phyloP scores from a whole-genome alignment of 2,888 invertebrate species.

The Cancer borealis region DNA sequence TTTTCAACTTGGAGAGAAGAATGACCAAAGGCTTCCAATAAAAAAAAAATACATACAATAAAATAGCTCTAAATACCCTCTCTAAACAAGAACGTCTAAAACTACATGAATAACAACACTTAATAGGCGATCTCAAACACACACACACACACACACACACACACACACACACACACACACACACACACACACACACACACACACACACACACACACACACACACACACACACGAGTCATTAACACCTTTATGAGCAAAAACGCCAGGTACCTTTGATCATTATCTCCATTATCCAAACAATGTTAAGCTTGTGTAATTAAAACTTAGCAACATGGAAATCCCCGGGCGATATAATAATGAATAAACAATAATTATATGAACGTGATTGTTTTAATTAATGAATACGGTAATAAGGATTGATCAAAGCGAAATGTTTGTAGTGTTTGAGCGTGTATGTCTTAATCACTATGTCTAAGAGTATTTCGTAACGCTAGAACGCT shows the following conservation, averaged over 20 bases:
- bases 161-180: neutral
- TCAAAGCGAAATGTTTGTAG: neutral
- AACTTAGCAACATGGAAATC: neutral
- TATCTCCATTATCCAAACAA: neutral
- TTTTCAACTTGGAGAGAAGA: too few species aligned
- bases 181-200: neutral
- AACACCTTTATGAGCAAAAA: neutral
- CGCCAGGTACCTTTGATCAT: neutral
- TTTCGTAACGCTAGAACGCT: neutral
- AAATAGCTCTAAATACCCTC: too few species aligned
- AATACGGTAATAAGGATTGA: neutral
- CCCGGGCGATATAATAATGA: too few species aligned
- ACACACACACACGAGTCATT: neutral
- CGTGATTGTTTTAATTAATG: neutral
- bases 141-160: neutral
- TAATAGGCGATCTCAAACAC: neutral
- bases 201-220: neutral
- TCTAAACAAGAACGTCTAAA: too few species aligned
- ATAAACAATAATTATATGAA: neutral
- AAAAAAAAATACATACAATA: too few species aligned
- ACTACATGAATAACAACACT: too few species aligned
- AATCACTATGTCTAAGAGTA: neutral
- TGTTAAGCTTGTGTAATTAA: neutral
- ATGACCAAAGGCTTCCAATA: too few species aligned
- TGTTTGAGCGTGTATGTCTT: neutral